Evolutionary conservation across 1,140 invertebrate species (phyloP), one percentile per base, ranked within the genome.

Genomic region (Cephus cinctus): DNA sequence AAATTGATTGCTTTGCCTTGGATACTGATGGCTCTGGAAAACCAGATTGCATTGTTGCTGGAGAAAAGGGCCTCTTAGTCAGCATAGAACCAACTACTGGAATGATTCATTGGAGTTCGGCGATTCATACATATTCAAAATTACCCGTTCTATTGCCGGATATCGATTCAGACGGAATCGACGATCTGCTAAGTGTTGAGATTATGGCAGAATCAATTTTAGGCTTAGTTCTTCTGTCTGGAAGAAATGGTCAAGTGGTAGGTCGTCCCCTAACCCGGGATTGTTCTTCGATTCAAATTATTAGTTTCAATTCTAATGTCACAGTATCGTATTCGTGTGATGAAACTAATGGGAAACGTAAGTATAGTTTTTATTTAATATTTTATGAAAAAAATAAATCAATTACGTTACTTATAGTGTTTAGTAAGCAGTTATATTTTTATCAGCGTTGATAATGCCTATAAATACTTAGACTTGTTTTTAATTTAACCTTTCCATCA

Each of bases 131-230:
- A 59, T 78, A 76, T 71, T 73, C 86, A 16, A 83, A 86, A 56
- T 83, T 89, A 56, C 87, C 88, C 1, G 60, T 88, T 9, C 63
- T 86, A n/a, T 55, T 89, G 34, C 81, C 85, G 21, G 88, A 90
- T 67, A 71, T 88, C 16, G 80, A 89, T 71, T 78, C 78, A 2
- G 88, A 90, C 72, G 79, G 79, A 39, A 76, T 86, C 1, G 76
- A 80, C 57, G 88, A 90, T 58, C 71, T 90, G 21, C 60, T 88
- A 9, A 80, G 54, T 78, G 38, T 73, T 56, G 80, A 76, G n/a
- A 65, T 82, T 27, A 67, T 63, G n/a, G 63, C 65, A 11, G 73
- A 76, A 52, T 67, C 65, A 31, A 76, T 77, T 50, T 76, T 81
- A 14, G 80, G 79, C 45, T 57, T 88, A 5, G 69, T 86, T 1